These are phyloP conservation scores for Asobara japonica DNA, from an alignment of 1,140 invertebrate species.

Conservation along the genomic window DNA sequence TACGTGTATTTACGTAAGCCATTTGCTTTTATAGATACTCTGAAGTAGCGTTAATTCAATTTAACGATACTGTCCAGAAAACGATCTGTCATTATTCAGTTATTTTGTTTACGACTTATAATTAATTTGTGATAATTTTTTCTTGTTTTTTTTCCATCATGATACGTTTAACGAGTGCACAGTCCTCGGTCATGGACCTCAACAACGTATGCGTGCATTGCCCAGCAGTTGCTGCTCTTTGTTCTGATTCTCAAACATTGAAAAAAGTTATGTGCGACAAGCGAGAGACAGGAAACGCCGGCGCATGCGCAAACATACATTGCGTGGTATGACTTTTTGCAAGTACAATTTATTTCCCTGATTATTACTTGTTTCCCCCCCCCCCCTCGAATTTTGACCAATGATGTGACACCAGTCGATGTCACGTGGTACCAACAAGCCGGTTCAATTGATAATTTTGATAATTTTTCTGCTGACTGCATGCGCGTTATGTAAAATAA, in stretches of 20 bases:
- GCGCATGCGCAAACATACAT: not conserved
- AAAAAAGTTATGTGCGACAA: not conserved
- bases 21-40: not conserved
- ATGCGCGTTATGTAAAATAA: no score
- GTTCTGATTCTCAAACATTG: slow-evolving; percentile 9
- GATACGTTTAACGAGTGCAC: not conserved
- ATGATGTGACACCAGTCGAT: no score
- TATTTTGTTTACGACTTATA: not conserved
- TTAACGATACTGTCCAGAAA: not conserved
- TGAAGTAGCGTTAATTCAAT: not conserved
- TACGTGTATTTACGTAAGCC: not conserved
- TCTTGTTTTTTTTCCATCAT: no score
- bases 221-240: slow-evolving; percentile 2
- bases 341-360: not conserved
- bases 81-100: not conserved
- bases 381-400: no score
- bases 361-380: no score
- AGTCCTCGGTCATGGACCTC: not conserved
- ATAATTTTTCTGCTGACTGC: no score
- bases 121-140: slow-evolving; percentile 7
- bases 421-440: no score
- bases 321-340: not conserved
- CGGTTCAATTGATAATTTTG: no score
- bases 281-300: not conserved
- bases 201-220: slow-evolving; percentile 7